phyloP scores from a whole-genome alignment of 1,140 invertebrate genomes.

The Wasmannia auropunctata region DNA sequence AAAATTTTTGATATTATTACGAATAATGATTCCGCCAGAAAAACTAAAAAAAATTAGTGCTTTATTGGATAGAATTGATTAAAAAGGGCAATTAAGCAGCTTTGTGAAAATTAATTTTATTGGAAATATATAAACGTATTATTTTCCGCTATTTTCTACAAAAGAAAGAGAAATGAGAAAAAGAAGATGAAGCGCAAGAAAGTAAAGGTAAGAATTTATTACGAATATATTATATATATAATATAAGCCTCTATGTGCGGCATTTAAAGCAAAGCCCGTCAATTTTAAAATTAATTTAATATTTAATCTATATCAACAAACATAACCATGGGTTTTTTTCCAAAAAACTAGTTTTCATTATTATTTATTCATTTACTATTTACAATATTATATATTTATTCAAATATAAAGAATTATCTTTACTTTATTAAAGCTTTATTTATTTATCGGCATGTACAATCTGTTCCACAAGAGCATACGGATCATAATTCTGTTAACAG shows the following conservation, averaged over 20 bases:
- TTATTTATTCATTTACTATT: no score
- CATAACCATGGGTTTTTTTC: background rate
- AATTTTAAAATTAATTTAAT: constrained; percentile 2
- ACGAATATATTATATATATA: constrained; percentile 62
- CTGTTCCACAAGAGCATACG: no score
- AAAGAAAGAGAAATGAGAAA: constrained; percentile 16
- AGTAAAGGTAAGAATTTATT: constrained; percentile 66
- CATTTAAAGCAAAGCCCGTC: constrained; percentile 57
- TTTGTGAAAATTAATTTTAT: constrained; percentile 3
- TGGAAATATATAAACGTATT: background rate
- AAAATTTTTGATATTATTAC: background rate
- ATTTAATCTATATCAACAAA: background rate
- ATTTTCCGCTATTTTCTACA: background rate
- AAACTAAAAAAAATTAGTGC: background rate
- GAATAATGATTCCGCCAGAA: background rate
- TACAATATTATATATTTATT: no score
- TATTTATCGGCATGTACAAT: background rate
- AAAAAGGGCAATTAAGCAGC: background rate
- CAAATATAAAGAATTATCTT: background rate
- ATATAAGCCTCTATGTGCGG: constrained; percentile 70
- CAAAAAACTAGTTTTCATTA: background rate
- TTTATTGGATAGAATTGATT: background rate
- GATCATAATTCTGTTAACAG: no score
- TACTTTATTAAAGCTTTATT: background rate
- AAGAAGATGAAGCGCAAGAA: background rate